Evolutionary conservation across 2,888 invertebrate species (phyloP).

Genomic region (Zele albiditarsus): DNA sequence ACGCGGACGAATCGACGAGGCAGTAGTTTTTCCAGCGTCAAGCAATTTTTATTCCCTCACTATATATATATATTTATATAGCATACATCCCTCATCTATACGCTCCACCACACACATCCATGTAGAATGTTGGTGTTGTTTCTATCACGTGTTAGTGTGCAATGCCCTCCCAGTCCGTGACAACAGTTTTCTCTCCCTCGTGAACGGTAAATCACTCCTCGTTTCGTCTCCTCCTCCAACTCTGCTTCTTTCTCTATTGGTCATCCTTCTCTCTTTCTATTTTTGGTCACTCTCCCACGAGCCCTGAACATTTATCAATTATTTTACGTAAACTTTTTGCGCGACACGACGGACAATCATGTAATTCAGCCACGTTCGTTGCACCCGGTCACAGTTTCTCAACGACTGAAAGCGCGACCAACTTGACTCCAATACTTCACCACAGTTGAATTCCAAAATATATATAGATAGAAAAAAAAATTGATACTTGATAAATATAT

Average conservation of each 20-base stretch:
- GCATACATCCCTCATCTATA: conserved; percentile 1
- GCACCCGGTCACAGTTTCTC: conserved; percentile 42
- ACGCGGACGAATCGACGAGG: conserved; percentile 45
- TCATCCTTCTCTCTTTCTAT: conserved; percentile 12
- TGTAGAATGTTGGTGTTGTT: conserved; percentile 23
- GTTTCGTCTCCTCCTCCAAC: conserved; percentile 29
- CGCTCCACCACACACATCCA: conserved; percentile 17
- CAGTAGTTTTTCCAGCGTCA: conserved; percentile 47
- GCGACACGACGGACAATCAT: conserved; percentile 62
- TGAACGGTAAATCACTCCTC: conserved; percentile 62
- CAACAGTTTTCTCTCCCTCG: conserved; percentile 65
- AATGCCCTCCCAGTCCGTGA: conserved; percentile 55
- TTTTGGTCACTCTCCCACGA: conserved; percentile 45
- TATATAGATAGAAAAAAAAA: neutral
- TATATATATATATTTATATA: conserved; percentile 39
- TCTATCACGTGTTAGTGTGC: conserved; percentile 31
- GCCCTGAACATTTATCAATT: conserved; percentile 65
- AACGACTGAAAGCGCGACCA: conserved; percentile 24
- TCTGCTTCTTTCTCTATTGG: conserved; percentile 15
- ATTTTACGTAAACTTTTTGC: conserved; percentile 63
- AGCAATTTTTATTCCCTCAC: conserved; percentile 52
- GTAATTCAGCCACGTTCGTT: conserved; percentile 59
- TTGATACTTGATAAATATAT: neutral
- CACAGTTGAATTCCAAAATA: neutral
- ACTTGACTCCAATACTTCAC: neutral